These are phyloP conservation scores for Galeruca laticollis DNA, from an alignment of 2,888 invertebrate genomes.

Conservation along the genomic window DNA sequence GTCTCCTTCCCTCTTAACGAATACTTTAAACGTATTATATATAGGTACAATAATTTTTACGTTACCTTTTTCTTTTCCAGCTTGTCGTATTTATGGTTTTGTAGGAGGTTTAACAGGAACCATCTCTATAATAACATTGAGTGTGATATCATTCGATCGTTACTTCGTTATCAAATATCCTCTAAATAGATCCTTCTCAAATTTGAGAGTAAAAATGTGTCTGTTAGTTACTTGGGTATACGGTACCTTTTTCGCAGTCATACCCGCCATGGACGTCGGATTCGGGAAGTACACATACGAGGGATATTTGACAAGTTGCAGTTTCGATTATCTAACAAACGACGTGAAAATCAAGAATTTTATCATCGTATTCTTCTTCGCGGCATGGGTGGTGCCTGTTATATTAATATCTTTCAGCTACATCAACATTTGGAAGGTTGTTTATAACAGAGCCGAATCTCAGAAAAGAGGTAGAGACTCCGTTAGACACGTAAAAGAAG, in stretches of 20 bases:
- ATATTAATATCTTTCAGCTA: slow-evolving; percentile 80
- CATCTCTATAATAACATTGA: slow-evolving; percentile 83
- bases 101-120: slow-evolving; percentile 85
- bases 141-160: slow-evolving; percentile 84
- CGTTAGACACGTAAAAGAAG: slow-evolving; percentile 71
- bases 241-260: slow-evolving; percentile 75
- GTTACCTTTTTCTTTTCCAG: slow-evolving; percentile 66
- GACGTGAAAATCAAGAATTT: slow-evolving; percentile 73
- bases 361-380: slow-evolving; percentile 80
- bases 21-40: neutral
- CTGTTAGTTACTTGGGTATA: slow-evolving; percentile 79
- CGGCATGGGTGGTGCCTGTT: slow-evolving; percentile 82
- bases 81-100: slow-evolving; percentile 84
- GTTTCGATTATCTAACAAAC: slow-evolving; percentile 86
- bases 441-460: slow-evolving; percentile 60
- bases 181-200: slow-evolving; percentile 75
- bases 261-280: slow-evolving; percentile 79
- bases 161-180: slow-evolving; percentile 87
- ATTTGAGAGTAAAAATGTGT: slow-evolving; percentile 72
- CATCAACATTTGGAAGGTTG: slow-evolving; percentile 76
- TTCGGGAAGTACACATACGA: slow-evolving; percentile 85
- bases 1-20: too few species aligned
- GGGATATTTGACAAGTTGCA: slow-evolving; percentile 86
- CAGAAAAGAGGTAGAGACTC: slow-evolving; percentile 57
- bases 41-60: neutral